These are phyloP conservation scores for Pungitius pungitius DNA, from an alignment of 2,113 vertebrate species.

Conservation along the genomic window DNA sequence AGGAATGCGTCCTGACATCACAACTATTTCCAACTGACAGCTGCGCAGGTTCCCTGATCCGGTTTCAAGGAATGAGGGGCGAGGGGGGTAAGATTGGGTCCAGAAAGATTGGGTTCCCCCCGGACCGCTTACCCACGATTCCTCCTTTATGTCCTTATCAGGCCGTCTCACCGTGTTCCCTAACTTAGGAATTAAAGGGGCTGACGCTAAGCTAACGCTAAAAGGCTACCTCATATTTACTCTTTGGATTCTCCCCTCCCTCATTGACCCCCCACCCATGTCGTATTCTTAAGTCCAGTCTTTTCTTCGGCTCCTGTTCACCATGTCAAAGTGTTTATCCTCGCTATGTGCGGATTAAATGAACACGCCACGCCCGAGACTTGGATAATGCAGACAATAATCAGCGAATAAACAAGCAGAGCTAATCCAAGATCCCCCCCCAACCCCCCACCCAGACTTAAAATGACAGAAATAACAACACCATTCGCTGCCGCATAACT, in stretches of 20 bases:
- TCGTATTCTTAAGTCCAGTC: neutral
- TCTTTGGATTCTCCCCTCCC: neutral
- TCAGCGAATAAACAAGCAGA: neutral
- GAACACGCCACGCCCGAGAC: constrained; percentile 7
- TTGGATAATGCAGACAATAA: neutral
- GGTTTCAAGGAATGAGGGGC: constrained; percentile 61
- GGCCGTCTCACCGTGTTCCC: constrained; percentile 49
- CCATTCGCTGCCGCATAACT: constrained; percentile 12
- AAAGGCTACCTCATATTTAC: neutral
- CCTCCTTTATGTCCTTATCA: constrained; percentile 76
- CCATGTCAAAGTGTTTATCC: constrained; percentile 60
- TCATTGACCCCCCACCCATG: too few species aligned
- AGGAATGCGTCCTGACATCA: constrained; percentile 36
- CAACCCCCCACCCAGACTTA: neutral
- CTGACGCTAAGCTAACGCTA: neutral
- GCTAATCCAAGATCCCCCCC: neutral
- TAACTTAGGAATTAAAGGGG: constrained; percentile 42
- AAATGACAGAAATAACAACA: constrained; percentile 4
- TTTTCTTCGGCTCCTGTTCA: constrained; percentile 26
- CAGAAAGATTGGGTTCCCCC: constrained; percentile 74
- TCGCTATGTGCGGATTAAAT: constrained; percentile 17
- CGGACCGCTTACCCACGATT: constrained; percentile 75
- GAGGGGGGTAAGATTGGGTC: neutral
- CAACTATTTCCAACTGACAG: constrained; percentile 80
- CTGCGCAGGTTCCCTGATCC: constrained; percentile 80